Percentiles rank a stretch among this genome's conserved stretches.
phyloP scores from a whole-genome alignment of 2,888 invertebrate species.

The Steromphala cineraria region DNA sequence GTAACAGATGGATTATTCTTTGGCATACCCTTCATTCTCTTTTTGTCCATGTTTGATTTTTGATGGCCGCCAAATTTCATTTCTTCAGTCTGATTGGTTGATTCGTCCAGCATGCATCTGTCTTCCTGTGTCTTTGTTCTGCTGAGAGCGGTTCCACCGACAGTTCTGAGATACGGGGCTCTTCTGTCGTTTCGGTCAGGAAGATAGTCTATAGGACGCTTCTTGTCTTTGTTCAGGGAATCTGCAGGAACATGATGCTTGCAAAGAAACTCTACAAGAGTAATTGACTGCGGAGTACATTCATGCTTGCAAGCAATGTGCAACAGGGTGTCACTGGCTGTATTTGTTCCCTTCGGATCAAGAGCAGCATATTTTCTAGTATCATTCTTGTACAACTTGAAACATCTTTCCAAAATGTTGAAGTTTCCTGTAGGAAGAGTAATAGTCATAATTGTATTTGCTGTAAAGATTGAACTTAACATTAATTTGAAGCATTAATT shows the following conservation, averaged over 20 bases:
- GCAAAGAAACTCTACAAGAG: conserved; percentile 51
- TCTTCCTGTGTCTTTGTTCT: neutral
- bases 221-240: conserved; percentile 49
- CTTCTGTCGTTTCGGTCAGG: conserved; percentile 51
- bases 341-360: conserved; percentile 34
- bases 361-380: conserved; percentile 41
- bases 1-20: conserved; percentile 1
- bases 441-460: no score
- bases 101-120: no score
- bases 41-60: no score
- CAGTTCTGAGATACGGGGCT: conserved; percentile 37
- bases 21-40: no score
- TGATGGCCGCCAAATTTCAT: no score
- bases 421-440: no score
- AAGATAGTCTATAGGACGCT: conserved; percentile 51
- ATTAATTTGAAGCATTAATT: no score
- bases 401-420: no score
- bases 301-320: conserved; percentile 28
- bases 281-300: conserved; percentile 32
- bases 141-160: neutral
- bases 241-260: conserved; percentile 44
- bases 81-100: no score
- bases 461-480: no score
- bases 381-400: conserved; percentile 34
- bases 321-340: conserved; percentile 35